Evolutionary conservation across 2,888 invertebrate genomes (phyloP).

Genomic region (Beris chalybata): DNA sequence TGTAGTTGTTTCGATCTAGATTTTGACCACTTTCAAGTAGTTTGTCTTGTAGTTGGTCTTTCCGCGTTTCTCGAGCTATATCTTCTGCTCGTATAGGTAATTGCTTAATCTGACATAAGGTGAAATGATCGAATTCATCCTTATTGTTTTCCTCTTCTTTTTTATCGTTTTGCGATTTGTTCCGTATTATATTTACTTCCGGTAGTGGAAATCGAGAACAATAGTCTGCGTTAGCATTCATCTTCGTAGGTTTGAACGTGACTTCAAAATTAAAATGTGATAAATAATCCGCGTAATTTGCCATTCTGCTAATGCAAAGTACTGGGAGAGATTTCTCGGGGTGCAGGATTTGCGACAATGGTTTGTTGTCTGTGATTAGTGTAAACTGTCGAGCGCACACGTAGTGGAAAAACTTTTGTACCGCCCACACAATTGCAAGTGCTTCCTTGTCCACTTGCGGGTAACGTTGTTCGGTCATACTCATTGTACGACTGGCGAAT

Average conservation of each 20-base stretch:
- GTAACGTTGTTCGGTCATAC: conserved; percentile 24
- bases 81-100: conserved; percentile 28
- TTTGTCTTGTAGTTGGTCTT: conserved; percentile 30
- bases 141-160: conserved; percentile 1
- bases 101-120: conserved; percentile 37
- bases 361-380: conserved; percentile 5
- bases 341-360: conserved; percentile 14
- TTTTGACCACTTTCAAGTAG: conserved; percentile 26
- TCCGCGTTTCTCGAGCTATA: conserved; percentile 32
- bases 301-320: conserved; percentile 26
- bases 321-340: conserved; percentile 12
- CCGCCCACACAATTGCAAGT: conserved; percentile 34
- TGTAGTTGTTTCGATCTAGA: background rate
- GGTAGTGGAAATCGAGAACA: conserved; percentile 12
- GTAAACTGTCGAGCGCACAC: conserved; percentile 30
- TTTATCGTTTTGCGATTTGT: background rate
- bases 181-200: too few relatives aligned
- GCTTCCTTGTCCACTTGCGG: conserved; percentile 37
- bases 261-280: conserved; percentile 20
- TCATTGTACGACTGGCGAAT: conserved; percentile 14
- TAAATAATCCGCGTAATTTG: conserved; percentile 17
- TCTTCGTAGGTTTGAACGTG: conserved; percentile 4
- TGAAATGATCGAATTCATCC: conserved; percentile 36
- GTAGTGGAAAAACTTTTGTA: conserved; percentile 33
- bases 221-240: conserved; percentile 18